Conservation (phyloP, 2,797 vertebrate species). For the Trachops cirrhosus region DNA sequence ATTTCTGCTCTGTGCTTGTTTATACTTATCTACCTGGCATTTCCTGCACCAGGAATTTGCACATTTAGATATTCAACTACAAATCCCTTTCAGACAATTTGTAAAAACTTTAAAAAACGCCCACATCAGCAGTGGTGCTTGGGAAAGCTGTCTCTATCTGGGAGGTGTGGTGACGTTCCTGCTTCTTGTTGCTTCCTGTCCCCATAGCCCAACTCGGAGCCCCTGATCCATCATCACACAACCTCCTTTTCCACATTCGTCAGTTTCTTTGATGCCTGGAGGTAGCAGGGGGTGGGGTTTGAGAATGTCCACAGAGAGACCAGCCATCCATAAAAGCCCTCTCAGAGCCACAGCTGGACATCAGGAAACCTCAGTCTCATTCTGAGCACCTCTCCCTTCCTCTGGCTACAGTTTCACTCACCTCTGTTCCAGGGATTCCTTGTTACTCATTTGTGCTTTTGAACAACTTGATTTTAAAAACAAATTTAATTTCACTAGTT, state of each 20-base stretch:
- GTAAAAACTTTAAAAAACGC: not conserved
- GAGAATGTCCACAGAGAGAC: not conserved
- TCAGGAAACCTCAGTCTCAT: not conserved
- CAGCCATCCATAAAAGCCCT: not conserved
- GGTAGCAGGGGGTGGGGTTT: not conserved
- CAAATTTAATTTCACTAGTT: not conserved
- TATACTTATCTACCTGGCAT: conserved; percentile 26
- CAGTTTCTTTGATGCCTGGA: not conserved
- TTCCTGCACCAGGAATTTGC: not conserved
- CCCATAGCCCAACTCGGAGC: rapidly evolving
- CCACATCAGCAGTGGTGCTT: not conserved
- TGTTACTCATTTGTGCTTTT: not conserved
- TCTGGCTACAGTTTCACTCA: not conserved
- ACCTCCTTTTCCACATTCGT: not conserved
- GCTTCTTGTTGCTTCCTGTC: not conserved
- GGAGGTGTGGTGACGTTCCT: not conserved
- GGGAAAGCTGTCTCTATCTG: not conserved
- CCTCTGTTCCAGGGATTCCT: not conserved
- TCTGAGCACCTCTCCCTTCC: not conserved
- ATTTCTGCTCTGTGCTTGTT: not conserved
- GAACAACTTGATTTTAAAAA: not conserved
- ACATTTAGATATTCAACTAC: not conserved
- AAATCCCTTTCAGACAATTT: not conserved
- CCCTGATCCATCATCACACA: not conserved
- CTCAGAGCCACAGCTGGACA: rapidly evolving